These are phyloP conservation scores for Thalassaphorura encarpata DNA, from an alignment of 1,140 invertebrate genomes.

Conservation along the genomic window DNA sequence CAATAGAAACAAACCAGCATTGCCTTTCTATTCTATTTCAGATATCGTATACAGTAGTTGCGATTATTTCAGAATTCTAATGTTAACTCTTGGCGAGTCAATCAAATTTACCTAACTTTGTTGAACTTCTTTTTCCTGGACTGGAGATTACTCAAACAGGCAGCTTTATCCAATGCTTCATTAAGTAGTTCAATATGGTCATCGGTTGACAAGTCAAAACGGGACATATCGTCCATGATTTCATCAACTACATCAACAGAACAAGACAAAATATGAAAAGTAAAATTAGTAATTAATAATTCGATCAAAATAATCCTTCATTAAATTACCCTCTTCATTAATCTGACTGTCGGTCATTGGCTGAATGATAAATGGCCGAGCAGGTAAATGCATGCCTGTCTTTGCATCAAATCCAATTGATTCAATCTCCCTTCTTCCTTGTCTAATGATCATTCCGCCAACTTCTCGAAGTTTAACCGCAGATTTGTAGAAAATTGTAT, in stretches of 20 bases:
- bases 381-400: constrained; percentile 38
- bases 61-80: no score
- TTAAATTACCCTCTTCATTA: constrained; percentile 39
- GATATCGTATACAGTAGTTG: no score
- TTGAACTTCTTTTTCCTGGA: constrained; percentile 16
- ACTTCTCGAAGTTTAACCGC: constrained; percentile 79
- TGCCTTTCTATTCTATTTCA: no score
- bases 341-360: constrained; percentile 34
- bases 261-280: no score
- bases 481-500: constrained; percentile 69
- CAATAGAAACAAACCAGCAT: no score
- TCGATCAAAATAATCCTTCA: no score
- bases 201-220: no score
- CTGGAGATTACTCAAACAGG: constrained; percentile 6
- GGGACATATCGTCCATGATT: no score
- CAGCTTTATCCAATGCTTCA: constrained; percentile 15
- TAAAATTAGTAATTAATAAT: no score
- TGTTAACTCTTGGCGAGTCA: not conserved
- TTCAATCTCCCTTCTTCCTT: constrained; percentile 62
- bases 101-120: constrained; percentile 4
- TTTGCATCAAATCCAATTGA: constrained; percentile 49
- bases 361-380: constrained; percentile 25
- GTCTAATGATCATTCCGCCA: constrained; percentile 54
- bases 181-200: constrained; percentile 16
- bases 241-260: no score